These are phyloP conservation scores for Procambarus virginalis DNA, from an alignment of 1,140 invertebrate genomes.

Conservation along the genomic window DNA sequence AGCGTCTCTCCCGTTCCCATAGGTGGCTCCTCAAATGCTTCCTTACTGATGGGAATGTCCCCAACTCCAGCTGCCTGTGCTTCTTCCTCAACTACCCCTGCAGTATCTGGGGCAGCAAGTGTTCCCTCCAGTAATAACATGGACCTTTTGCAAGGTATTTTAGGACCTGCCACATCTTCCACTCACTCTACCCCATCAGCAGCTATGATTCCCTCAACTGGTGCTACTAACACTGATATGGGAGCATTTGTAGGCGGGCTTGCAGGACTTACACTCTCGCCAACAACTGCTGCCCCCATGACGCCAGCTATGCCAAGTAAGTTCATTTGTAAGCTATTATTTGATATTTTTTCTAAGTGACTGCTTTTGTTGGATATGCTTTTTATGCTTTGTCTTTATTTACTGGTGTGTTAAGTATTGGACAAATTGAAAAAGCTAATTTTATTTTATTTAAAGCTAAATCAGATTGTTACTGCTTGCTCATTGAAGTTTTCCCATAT, in stretches of 20 bases:
- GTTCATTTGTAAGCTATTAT: background rate
- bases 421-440: no score
- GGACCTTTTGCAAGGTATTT: constrained; percentile 44
- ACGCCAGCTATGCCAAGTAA: constrained; percentile 14
- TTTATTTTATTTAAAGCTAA: no score
- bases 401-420: no score
- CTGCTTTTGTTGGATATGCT: no score
- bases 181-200: constrained; percentile 13
- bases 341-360: no score
- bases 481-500: no score
- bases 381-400: no score
- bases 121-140: constrained; percentile 23
- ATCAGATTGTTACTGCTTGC: no score
- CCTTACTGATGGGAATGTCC: constrained; percentile 69
- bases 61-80: constrained; percentile 60
- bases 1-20: constrained; percentile 65
- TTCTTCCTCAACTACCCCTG: constrained; percentile 57
- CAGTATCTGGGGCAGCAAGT: constrained; percentile 1
- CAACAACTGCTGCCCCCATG: background rate
- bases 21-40: constrained; percentile 62
- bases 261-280: background rate
- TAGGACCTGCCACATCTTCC: constrained; percentile 6
- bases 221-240: constrained; percentile 18
- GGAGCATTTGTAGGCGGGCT: background rate
- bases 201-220: constrained; percentile 9